Evolutionary conservation across 1,140 invertebrate genomes (phyloP).

Genomic region (Coenobita brevimanus): DNA sequence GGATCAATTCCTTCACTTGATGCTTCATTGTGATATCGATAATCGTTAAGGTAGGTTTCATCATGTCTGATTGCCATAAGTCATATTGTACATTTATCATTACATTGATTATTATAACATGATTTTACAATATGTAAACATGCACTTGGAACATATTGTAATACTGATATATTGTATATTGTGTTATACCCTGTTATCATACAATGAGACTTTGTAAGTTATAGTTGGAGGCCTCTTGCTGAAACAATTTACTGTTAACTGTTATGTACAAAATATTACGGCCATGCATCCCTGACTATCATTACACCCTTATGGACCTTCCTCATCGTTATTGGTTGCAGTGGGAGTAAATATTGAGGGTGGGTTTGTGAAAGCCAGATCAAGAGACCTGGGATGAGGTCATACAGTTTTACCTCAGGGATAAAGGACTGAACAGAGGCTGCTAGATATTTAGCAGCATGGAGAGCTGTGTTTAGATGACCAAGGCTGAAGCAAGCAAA

Average conservation of each 20-base stretch:
- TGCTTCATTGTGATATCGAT: constrained; percentile 59
- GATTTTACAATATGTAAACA: constrained; percentile 40
- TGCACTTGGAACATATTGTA: constrained; percentile 39
- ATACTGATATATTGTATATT: constrained; percentile 57
- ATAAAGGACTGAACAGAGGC: no score
- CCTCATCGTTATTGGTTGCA: neutral
- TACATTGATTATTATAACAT: constrained; percentile 52
- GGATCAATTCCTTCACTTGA: constrained; percentile 12
- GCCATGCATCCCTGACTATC: constrained; percentile 23
- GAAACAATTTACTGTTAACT: constrained; percentile 60
- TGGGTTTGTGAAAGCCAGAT: no score
- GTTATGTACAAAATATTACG: constrained; percentile 66
- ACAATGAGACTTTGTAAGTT: constrained; percentile 55
- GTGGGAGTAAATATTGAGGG: no score
- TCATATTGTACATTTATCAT: constrained; percentile 66
- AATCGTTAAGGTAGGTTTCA: constrained; percentile 30
- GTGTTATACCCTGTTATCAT: constrained; percentile 53
- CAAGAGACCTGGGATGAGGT: no score
- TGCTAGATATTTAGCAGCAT: no score
- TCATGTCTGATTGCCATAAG: constrained; percentile 42
- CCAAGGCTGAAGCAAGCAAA: no score
- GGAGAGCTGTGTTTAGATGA: no score
- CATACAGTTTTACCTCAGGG: no score
- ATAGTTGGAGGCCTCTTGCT: constrained; percentile 56
- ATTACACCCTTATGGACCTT: neutral